Conservation (phyloP, 2,888 invertebrate species). For the Amiota communis region DNA sequence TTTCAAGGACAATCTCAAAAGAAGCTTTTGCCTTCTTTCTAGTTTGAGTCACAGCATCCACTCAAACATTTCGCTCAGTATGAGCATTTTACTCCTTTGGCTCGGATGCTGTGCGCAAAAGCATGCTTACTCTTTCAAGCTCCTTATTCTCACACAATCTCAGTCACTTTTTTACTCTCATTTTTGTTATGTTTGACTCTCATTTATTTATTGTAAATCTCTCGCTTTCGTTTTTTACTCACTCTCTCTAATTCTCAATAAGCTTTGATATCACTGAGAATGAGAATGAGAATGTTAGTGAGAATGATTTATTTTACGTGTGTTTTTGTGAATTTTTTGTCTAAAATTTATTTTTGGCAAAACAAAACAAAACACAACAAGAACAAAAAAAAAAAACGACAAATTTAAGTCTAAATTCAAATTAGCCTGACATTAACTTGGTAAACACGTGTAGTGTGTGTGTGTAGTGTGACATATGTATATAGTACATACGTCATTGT, state of each 20-base stretch:
- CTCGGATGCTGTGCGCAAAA: constrained; percentile 3
- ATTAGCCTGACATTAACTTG: constrained; percentile 13
- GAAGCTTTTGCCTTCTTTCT: neutral
- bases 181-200: neutral
- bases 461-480: no score
- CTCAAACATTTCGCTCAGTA: neutral
- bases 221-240: neutral
- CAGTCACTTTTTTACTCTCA: neutral
- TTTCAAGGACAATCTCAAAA: constrained; percentile 21
- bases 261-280: no score
- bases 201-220: neutral
- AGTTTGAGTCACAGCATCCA: constrained; percentile 5
- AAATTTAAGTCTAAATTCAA: constrained; percentile 16
- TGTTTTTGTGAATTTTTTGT: neutral
- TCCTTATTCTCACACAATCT: neutral
- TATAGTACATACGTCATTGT: neutral
- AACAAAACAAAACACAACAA: neutral
- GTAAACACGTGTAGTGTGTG: constrained; percentile 14
- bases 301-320: neutral
- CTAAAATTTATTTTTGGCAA: no score
- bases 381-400: neutral
- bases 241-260: neutral
- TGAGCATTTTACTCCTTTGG: neutral
- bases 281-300: no score
- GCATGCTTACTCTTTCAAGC: neutral